These are phyloP conservation scores for Gordius sp. DNA, from an alignment of 2,888 invertebrate genomes.

Conservation along the genomic window DNA sequence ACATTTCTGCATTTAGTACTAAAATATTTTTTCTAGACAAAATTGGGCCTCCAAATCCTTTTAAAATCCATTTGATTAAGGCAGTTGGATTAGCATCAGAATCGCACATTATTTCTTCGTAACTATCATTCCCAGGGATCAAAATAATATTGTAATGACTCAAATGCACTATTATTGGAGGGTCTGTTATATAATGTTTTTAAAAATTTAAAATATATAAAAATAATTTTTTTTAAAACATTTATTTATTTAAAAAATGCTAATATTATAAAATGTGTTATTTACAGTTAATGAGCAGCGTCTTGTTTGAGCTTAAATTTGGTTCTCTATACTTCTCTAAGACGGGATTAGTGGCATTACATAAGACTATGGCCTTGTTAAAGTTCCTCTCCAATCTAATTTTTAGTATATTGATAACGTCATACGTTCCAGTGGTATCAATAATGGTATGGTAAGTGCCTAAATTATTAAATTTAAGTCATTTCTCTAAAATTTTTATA, in stretches of 20 bases:
- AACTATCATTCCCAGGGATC: background rate
- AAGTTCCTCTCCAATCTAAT: background rate
- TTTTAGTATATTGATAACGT: background rate
- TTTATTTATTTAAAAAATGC: slow-evolving; percentile 5
- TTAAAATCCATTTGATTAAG: too few species aligned
- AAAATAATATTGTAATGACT: background rate
- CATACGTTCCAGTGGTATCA: background rate
- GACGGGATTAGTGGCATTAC: background rate
- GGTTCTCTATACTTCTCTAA: background rate
- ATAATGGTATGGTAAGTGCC: background rate
- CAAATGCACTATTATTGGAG: background rate
- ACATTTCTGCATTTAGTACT: too few species aligned
- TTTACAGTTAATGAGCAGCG: background rate
- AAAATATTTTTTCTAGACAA: too few species aligned
- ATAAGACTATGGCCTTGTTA: background rate
- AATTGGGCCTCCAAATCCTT: too few species aligned
- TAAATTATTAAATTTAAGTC: background rate
- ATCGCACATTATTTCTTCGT: too few species aligned
- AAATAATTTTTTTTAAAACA: background rate
- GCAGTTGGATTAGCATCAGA: too few species aligned
- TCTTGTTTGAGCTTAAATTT: background rate
- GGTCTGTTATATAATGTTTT: background rate
- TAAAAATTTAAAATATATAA: background rate
- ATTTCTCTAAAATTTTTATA: background rate
- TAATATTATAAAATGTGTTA: background rate